phyloP scores from a whole-genome alignment of 1,140 invertebrate species.

The Eurytemora carolleeae region DNA sequence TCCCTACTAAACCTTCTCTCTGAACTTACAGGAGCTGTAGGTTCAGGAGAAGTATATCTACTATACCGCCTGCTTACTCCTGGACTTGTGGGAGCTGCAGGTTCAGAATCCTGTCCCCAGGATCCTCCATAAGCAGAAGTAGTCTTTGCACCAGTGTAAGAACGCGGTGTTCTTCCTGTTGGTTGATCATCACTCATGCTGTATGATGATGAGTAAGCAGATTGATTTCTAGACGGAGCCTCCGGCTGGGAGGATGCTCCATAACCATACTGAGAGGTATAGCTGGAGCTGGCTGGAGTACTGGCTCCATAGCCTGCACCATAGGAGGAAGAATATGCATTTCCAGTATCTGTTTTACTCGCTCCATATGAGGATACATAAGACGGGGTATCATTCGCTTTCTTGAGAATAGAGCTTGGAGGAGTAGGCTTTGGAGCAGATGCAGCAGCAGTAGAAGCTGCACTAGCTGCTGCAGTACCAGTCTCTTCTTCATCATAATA shows the following conservation, averaged over 20 bases:
- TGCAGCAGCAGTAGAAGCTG: not conserved
- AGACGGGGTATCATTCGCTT: not conserved
- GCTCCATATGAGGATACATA: not conserved
- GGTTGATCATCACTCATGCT: not conserved
- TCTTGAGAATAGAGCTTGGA: not conserved
- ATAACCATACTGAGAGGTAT: constrained; percentile 3
- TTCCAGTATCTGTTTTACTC: no score
- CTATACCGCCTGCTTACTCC: not conserved
- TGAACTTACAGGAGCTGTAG: not conserved
- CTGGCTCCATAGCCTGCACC: not conserved
- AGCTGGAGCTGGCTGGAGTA: no score
- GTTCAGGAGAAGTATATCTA: not conserved
- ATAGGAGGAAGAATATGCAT: not conserved
- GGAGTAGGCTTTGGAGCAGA: not conserved
- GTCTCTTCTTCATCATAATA: constrained; percentile 12
- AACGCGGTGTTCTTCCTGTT: not conserved
- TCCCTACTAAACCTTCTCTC: not conserved
- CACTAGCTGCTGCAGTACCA: not conserved
- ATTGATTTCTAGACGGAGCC: not conserved
- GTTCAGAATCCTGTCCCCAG: not conserved
- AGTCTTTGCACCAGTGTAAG: not conserved
- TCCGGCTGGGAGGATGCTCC: not conserved
- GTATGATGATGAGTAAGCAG: not conserved
- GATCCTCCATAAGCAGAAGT: not conserved
- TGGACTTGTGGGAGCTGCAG: not conserved